Evolutionary conservation across 2,888 invertebrate species (phyloP).

Genomic region (Mylabris sibirica): DNA sequence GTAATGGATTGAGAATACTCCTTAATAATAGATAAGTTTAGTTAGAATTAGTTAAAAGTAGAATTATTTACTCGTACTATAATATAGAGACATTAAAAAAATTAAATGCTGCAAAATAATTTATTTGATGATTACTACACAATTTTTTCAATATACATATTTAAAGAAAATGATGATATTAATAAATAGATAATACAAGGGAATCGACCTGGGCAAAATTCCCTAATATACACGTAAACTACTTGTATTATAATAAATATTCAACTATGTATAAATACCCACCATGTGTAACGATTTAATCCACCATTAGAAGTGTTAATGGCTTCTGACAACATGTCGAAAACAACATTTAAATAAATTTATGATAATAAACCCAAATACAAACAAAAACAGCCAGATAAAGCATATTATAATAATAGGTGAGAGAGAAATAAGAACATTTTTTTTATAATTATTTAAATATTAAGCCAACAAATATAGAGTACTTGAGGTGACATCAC

Average conservation of each 20-base stretch:
- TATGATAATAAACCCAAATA: not conserved
- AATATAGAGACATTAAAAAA: too few species aligned
- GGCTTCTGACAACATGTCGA: not conserved
- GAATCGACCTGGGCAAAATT: not conserved
- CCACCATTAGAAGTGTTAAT: not conserved
- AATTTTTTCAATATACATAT: not conserved
- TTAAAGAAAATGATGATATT: not conserved
- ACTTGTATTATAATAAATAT: not conserved
- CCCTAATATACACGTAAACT: not conserved
- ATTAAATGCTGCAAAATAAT: too few species aligned
- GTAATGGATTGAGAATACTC: too few species aligned
- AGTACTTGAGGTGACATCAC: too few species aligned
- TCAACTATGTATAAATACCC: not conserved
- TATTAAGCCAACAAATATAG: too few species aligned
- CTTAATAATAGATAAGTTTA: too few species aligned
- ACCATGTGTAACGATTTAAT: not conserved
- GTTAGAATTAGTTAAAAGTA: too few species aligned
- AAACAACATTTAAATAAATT: slow-evolving; percentile 2
- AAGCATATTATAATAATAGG: too few species aligned
- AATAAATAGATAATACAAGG: not conserved
- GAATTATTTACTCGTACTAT: too few species aligned
- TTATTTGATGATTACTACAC: too few species aligned
- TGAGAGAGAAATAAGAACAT: not conserved
- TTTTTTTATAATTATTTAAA: too few species aligned
- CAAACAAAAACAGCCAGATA: too few species aligned